phyloP scores from a whole-genome alignment of 2,113 vertebrate genomes.

The Ceuthmochares aereus region DNA sequence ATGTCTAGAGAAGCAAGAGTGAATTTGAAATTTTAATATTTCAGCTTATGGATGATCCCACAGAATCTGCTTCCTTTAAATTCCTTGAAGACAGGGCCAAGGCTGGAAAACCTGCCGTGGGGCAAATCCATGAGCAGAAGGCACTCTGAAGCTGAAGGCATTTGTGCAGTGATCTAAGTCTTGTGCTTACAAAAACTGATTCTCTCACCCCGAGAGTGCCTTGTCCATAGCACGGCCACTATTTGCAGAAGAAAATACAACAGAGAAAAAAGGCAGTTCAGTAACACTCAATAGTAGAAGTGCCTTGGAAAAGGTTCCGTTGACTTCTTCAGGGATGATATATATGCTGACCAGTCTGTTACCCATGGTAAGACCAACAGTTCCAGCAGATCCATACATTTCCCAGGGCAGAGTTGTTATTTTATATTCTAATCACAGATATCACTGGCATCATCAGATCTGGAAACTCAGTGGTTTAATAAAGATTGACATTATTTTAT shows the following conservation, averaged over 20 bases:
- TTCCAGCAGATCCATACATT: too few relatives aligned
- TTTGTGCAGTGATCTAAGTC: not conserved
- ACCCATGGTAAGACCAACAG: too few relatives aligned
- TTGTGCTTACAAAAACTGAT: not conserved
- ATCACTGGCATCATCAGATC: not conserved
- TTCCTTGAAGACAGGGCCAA: not conserved
- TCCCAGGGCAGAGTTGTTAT: not conserved
- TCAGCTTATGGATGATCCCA: not conserved
- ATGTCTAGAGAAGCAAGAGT: not conserved
- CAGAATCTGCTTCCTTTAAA: not conserved
- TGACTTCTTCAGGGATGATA: too few relatives aligned
- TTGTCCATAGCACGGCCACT: not conserved
- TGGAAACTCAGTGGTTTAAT: not conserved
- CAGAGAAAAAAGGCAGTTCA: not conserved
- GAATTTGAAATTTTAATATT: not conserved
- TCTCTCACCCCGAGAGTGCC: not conserved
- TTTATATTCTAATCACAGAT: not conserved
- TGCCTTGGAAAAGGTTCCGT: too few relatives aligned
- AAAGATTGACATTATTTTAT: not conserved
- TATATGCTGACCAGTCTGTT: too few relatives aligned
- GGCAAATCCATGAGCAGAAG: not conserved
- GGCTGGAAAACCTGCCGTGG: not conserved
- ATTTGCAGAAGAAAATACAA: not conserved
- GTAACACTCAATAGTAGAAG: fast-evolving
- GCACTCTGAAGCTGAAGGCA: not conserved